A percentile compares a stretch with the other conserved stretches of the same genome.
phyloP scores from a whole-genome alignment of 2,797 vertebrate species.

The Cyprinodon diabolis region DNA sequence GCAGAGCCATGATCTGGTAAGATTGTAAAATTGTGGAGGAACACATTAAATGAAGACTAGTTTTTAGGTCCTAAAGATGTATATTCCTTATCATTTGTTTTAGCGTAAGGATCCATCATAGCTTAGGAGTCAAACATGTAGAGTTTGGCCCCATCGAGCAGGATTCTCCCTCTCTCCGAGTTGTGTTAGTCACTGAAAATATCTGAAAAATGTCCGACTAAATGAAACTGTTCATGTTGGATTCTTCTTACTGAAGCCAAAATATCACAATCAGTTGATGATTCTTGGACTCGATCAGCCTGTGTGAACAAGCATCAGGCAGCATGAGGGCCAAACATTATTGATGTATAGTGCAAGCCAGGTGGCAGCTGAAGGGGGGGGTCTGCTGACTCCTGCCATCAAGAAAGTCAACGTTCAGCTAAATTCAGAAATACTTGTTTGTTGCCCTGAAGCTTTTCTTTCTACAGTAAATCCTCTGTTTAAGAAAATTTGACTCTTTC shows the following conservation, averaged over 20 bases:
- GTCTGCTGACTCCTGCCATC: not conserved
- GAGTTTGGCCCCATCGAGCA: not conserved
- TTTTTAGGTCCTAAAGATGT: not conserved
- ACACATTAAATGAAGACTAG: not conserved
- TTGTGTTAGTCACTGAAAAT: not conserved
- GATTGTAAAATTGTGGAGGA: not conserved
- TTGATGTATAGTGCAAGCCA: not conserved
- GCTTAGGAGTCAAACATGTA: not conserved
- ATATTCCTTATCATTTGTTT: not conserved
- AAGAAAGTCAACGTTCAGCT: not conserved
- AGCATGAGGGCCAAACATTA: not conserved
- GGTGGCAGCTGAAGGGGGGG: not conserved
- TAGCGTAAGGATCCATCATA: not conserved
- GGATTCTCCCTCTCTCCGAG: not conserved
- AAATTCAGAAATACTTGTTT: conserved; percentile 3
- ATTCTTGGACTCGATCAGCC: not conserved
- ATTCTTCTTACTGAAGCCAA: not conserved
- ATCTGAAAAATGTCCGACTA: not conserved
- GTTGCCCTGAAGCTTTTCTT: conserved; percentile 19
- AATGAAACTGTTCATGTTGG: not conserved
- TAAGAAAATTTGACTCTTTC: conserved; percentile 10
- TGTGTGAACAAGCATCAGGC: not conserved
- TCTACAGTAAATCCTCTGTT: not conserved
- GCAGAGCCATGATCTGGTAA: too few relatives aligned
- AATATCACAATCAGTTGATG: not conserved